These are phyloP conservation scores for Andrena fulva DNA, from an alignment of 2,888 invertebrate species.

Conservation along the genomic window DNA sequence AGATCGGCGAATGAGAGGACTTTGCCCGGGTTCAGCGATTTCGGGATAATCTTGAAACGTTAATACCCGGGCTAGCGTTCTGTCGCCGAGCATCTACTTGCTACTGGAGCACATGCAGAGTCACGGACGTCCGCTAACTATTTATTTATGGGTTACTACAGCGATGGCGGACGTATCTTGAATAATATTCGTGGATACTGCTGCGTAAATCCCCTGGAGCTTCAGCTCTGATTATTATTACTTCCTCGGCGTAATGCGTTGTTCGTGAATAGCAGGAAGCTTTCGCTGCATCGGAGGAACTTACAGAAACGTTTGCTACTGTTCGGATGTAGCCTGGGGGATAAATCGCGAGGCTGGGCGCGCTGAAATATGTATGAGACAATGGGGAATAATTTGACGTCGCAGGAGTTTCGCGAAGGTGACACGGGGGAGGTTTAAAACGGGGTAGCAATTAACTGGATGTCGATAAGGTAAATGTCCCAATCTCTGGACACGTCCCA, in stretches of 20 bases:
- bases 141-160: neutral
- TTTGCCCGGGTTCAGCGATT: constrained; percentile 13
- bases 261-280: constrained; percentile 13
- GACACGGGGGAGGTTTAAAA: neutral
- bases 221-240: neutral
- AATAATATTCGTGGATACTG: neutral
- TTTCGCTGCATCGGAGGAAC: neutral
- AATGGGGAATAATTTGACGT: constrained; percentile 6
- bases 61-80: neutral
- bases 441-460: neutral
- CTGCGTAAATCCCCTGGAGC: neutral
- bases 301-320: neutral
- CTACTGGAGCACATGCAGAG: neutral
- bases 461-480: too few species aligned
- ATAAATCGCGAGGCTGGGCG: neutral
- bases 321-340: neutral
- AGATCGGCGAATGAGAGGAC: neutral
- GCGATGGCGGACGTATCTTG: neutral
- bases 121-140: neutral
- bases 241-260: neutral
- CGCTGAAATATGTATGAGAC: constrained; percentile 6
- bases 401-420: neutral
- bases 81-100: neutral
- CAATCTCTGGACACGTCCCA: too few species aligned
- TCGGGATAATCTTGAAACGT: constrained; percentile 7